Conservation (phyloP, 2,113 vertebrate species). For the Rissa tridactyla region DNA sequence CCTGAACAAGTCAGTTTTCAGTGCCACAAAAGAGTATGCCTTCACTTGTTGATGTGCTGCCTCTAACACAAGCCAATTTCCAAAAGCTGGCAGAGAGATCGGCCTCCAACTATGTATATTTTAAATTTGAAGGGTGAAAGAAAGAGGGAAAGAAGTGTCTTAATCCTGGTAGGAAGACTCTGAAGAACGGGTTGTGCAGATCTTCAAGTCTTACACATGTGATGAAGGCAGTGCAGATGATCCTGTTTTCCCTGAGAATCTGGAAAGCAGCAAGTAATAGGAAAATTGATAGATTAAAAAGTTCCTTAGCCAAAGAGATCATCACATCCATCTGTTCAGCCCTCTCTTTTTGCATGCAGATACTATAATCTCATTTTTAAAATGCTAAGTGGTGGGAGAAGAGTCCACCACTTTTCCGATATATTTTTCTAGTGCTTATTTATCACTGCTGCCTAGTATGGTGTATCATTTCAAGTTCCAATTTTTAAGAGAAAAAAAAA, state of each 20-base stretch:
- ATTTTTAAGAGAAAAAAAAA: background rate
- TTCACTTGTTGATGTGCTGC: background rate
- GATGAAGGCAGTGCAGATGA: background rate
- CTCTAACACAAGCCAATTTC: background rate
- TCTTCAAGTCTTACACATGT: background rate
- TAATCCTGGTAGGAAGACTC: background rate
- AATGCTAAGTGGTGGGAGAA: background rate
- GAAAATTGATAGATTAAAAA: background rate
- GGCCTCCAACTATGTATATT: background rate
- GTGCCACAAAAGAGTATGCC: background rate
- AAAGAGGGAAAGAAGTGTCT: background rate
- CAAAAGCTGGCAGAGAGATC: background rate
- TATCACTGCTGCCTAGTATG: background rate
- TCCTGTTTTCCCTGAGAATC: background rate
- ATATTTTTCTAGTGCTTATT: background rate
- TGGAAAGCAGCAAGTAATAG: background rate
- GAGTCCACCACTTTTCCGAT: background rate
- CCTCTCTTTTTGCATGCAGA: background rate
- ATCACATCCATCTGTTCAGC: background rate
- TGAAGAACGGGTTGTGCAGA: background rate
- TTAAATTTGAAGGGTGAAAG: background rate
- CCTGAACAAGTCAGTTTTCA: background rate
- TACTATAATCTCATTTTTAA: background rate
- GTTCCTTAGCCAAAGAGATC: background rate
- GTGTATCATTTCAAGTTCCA: background rate